Evolutionary conservation across 2,888 invertebrate genomes (phyloP).

Genomic region (Podotricha telesiphe): DNA sequence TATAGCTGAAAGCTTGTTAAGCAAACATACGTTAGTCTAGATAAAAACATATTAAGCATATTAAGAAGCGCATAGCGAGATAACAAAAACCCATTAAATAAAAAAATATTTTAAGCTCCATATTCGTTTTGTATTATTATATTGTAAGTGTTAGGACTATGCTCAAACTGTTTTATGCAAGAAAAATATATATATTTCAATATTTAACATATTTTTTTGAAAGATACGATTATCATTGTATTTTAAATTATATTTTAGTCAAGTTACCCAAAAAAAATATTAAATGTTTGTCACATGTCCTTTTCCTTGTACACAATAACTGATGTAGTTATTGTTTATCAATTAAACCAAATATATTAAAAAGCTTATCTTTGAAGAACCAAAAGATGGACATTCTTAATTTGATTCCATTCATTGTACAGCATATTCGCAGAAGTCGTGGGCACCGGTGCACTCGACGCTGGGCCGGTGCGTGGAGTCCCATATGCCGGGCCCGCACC

Average conservation of each 20-base stretch:
- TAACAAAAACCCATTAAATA: background rate
- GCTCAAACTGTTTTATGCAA: background rate
- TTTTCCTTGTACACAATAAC: too few species aligned
- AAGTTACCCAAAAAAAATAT: too few species aligned
- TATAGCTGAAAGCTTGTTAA: background rate
- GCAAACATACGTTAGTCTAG: background rate
- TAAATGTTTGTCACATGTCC: too few species aligned
- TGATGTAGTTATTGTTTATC: too few species aligned
- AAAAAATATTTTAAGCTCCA: slow-evolving; percentile 4
- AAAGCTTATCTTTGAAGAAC: too few species aligned
- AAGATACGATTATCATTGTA: too few species aligned
- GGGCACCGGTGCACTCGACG: slow-evolving; percentile 91
- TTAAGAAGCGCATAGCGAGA: background rate
- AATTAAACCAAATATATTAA: too few species aligned
- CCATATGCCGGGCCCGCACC: slow-evolving; percentile 97
- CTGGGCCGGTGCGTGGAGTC: slow-evolving; percentile 95
- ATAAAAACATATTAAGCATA: background rate
- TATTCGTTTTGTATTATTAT: background rate
- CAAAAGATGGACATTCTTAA: too few species aligned
- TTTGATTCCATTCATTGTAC: slow-evolving; percentile 59
- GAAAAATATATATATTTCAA: too few species aligned
- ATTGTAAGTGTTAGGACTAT: background rate
- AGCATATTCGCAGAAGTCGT: slow-evolving; percentile 81
- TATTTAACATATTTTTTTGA: too few species aligned
- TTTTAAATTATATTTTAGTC: too few species aligned